phyloP scores from a whole-genome alignment of 2,113 vertebrate species.

The Promerops cafer region DNA sequence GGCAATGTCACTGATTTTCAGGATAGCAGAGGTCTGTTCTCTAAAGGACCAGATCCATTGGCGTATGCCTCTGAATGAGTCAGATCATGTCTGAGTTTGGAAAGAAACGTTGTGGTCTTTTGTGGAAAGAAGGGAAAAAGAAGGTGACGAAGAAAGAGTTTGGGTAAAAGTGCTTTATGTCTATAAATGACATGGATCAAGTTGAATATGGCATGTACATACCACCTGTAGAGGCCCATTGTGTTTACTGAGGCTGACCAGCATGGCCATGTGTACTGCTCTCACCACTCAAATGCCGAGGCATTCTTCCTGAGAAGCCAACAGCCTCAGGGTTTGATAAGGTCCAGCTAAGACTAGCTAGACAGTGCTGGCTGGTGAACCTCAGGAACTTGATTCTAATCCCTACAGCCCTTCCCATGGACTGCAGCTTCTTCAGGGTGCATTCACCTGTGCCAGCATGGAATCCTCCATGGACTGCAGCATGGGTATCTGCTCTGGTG shows the following conservation, averaged over 20 bases:
- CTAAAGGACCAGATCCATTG: not conserved
- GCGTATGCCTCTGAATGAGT: not conserved
- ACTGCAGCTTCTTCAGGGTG: not conserved
- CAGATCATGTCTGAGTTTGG: not conserved
- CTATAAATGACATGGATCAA: not conserved
- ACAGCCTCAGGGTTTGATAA: not conserved
- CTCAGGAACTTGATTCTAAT: not conserved
- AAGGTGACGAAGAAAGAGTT: not conserved
- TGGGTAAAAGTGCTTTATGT: not conserved
- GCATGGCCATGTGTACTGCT: not conserved
- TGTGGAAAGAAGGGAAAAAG: not conserved
- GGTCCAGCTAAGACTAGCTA: not conserved
- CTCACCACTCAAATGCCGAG: not conserved
- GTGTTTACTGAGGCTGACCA: not conserved
- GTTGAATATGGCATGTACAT: fast-evolving
- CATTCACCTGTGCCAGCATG: not conserved
- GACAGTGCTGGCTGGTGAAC: not conserved
- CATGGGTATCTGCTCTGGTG: not conserved
- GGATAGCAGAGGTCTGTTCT: not conserved
- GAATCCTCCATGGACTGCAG: not conserved
- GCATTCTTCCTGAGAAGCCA: not conserved
- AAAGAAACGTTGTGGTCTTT: not conserved
- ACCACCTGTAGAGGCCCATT: not conserved
- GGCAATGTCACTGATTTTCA: not conserved
- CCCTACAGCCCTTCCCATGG: not conserved